Base-by-base conservation (phyloP, 2,888 invertebrate genomes). In the Cotesia congregata region DNA sequence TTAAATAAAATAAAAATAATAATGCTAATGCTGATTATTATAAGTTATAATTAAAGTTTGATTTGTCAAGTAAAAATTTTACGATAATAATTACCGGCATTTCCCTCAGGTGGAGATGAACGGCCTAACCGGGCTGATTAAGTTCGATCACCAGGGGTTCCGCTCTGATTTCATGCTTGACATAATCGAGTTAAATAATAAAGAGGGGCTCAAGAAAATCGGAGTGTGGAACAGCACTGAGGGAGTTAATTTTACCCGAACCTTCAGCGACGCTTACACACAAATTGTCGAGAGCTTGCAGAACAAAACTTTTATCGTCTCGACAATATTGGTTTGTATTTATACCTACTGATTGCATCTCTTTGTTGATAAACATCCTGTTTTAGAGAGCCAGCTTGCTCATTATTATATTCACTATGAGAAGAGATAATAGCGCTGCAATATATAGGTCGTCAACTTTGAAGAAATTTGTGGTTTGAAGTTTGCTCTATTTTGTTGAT, bases 91-190 rank as follows among this genome's bases (percentile, higher is more conserved):
- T 12, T 12, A 12, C 60, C 60, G 12, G n/a, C 60, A 30, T 30
- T 30, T 77, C 74, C 81, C 82, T 83, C 90, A 97, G 96, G 95
- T 97, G 80, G 96, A 96, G 91, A 96, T 97, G 94, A 93, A 94
- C 84, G 98, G 98, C n/a, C 91, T 97, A 83, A 97, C 97, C 0
- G 98, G 98, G 80, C 93, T 95, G 76, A 97, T 98, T 85, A 96
- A 96, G 90, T 97, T 98, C 90, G 97, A 98, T 90, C 95, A 96
- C 90, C 95, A 96, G 91, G 98, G 98, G 74, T 96, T 97, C 90
- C 93, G 98, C 78, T 95, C 96, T 67, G 95, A 97, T 89, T 97
- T 98, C 88, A 94, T 95, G 80, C 91, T 98, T 83, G 98, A 98
- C 88, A 95, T 98, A 83, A 94, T 98, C 80, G 97, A 98, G 89